phyloP scores from a whole-genome alignment of 2,797 vertebrate species.

The Molossus molossus region DNA sequence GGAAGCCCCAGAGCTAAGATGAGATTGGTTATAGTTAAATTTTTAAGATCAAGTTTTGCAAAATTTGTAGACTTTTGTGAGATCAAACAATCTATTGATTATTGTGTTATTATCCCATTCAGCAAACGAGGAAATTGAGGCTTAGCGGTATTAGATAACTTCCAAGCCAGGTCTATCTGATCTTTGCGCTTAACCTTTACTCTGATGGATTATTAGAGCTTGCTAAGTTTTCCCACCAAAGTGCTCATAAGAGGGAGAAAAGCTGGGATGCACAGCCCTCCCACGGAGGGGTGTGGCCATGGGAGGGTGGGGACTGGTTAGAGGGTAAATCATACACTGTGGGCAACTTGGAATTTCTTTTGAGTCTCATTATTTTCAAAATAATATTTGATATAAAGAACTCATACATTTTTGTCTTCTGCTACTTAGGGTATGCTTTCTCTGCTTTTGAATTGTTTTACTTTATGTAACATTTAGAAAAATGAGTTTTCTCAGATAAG shows the following conservation, averaged over 20 bases:
- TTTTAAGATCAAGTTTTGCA: constrained; percentile 40
- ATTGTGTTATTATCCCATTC: constrained; percentile 1
- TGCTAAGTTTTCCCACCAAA: not conserved
- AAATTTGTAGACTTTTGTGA: not conserved
- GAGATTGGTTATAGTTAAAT: constrained; percentile 2
- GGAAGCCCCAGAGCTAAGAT: not conserved
- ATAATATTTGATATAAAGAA: constrained; percentile 4
- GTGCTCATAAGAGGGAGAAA: not conserved
- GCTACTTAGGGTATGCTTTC: constrained; percentile 23
- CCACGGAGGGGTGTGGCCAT: too few species aligned
- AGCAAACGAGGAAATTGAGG: constrained; percentile 33
- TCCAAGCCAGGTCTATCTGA: not conserved
- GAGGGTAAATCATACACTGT: not conserved
- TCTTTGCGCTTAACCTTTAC: not conserved
- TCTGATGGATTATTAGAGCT: not conserved
- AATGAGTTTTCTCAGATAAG: constrained; percentile 44
- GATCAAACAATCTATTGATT: constrained; percentile 44
- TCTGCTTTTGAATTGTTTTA: constrained; percentile 42
- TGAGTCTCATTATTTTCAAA: not conserved
- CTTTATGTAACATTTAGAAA: constrained; percentile 61
- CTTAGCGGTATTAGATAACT: not conserved
- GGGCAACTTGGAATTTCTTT: constrained; percentile 35
- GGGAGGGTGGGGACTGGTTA: not conserved
- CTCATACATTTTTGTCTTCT: not conserved
- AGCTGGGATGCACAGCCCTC: not conserved